These are phyloP conservation scores for Naja naja DNA, from an alignment of 2,113 vertebrate species.

Conservation along the genomic window DNA sequence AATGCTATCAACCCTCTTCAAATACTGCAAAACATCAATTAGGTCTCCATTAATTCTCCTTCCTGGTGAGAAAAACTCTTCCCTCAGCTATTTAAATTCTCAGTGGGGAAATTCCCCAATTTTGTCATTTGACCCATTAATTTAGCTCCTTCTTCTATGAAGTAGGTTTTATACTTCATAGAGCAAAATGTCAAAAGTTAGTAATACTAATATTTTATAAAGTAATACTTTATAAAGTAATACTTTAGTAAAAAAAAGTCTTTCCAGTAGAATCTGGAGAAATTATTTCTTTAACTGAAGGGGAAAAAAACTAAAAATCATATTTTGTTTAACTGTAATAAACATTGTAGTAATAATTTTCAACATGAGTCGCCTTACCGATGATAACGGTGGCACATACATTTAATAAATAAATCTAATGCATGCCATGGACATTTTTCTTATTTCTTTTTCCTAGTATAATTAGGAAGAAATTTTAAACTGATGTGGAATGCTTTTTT, in stretches of 20 bases:
- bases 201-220: too few species aligned
- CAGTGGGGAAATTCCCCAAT: constrained; percentile 24
- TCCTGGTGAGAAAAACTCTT: constrained; percentile 55
- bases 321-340: not conserved
- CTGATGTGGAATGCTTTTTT: not conserved
- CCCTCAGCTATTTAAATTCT: constrained; percentile 48
- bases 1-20: constrained; percentile 48
- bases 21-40: constrained; percentile 49
- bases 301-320: not conserved
- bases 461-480: not conserved
- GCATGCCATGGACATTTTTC: not conserved
- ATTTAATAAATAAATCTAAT: not conserved
- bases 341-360: not conserved
- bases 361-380: not conserved
- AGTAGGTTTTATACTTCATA: constrained; percentile 17
- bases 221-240: too few species aligned
- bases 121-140: constrained; percentile 47
- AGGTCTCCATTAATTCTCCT: constrained; percentile 36
- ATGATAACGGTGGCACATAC: not conserved
- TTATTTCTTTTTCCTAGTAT: not conserved
- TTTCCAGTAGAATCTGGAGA: constrained; percentile 37
- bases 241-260: too few species aligned
- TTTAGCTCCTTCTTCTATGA: constrained; percentile 42
- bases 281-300: not conserved
- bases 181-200: constrained; percentile 43